These are phyloP conservation scores for Epiblema foenella DNA, from an alignment of 2,888 invertebrate species.

Conservation along the genomic window DNA sequence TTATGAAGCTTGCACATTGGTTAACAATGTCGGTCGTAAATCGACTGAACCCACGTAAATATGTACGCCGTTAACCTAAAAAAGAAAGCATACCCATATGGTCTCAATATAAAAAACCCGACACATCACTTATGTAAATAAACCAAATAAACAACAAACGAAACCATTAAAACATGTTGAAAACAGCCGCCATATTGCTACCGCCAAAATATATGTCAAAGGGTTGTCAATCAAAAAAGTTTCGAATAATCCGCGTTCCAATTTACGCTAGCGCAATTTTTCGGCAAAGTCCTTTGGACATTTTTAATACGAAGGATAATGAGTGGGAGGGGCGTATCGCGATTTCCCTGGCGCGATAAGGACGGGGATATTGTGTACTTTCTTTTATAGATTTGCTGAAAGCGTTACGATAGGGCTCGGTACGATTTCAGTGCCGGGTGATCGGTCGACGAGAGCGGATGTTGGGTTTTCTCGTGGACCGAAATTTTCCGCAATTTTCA, in stretches of 20 bases:
- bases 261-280: conserved; percentile 38
- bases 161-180: background rate
- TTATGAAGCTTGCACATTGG: conserved; percentile 53
- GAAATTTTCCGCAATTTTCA: conserved; percentile 56
- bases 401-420: conserved; percentile 59
- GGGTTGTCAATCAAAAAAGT: conserved; percentile 49
- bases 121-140: conserved; percentile 48
- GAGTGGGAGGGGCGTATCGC: conserved; percentile 56
- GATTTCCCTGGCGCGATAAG: conserved; percentile 51
- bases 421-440: conserved; percentile 55
- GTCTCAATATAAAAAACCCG: conserved; percentile 50
- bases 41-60: conserved; percentile 51
- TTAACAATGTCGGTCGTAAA: conserved; percentile 55
- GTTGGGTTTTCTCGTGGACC: conserved; percentile 45
- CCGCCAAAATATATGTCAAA: conserved; percentile 51
- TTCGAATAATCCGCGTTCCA: conserved; percentile 46
- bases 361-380: conserved; percentile 66
- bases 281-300: conserved; percentile 34
- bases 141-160: conserved; percentile 42
- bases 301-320: conserved; percentile 46
- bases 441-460: conserved; percentile 46
- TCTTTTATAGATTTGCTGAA: conserved; percentile 81
- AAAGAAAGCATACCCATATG: conserved; percentile 54
- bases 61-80: conserved; percentile 52
- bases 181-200: conserved; percentile 37